Conservation (phyloP, 2,797 vertebrate genomes). For the Macrochelys suwanniensis region DNA sequence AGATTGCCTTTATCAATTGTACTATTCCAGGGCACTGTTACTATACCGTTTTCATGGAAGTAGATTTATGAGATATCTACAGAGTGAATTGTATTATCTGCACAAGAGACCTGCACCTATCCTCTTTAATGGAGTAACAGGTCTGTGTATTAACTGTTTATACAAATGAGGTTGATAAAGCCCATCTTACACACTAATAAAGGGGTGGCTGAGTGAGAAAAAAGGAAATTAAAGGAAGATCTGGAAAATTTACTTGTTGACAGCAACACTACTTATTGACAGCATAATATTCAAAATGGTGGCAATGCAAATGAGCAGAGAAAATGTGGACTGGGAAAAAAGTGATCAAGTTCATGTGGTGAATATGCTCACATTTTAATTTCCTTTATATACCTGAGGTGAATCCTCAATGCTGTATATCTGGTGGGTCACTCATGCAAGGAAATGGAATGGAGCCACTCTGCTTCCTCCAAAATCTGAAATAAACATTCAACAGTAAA, state of each 20-base stretch:
- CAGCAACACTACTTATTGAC: background rate
- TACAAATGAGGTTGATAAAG: background rate
- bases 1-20: constrained; percentile 23
- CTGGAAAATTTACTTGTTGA: background rate
- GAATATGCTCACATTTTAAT: background rate
- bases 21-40: background rate
- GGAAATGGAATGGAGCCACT: constrained; percentile 81
- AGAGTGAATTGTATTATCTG: background rate
- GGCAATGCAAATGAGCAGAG: background rate
- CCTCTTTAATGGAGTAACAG: background rate
- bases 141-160: background rate
- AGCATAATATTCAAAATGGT: background rate
- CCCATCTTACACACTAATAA: background rate
- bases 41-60: background rate
- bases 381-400: constrained; percentile 27
- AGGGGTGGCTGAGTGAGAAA: rapidly evolving
- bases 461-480: constrained; percentile 81
- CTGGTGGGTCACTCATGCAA: constrained; percentile 61
- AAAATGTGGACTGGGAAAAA: background rate
- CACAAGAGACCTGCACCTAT: background rate
- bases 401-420: constrained; percentile 40
- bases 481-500: constrained; percentile 82
- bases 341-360: background rate
- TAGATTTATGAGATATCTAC: constrained; percentile 1
- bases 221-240: background rate